Evolutionary conservation across 2,888 invertebrate species (phyloP), one percentile per base, ranked within the genome.

Genomic region (Lissocephala sabroskyi): DNA sequence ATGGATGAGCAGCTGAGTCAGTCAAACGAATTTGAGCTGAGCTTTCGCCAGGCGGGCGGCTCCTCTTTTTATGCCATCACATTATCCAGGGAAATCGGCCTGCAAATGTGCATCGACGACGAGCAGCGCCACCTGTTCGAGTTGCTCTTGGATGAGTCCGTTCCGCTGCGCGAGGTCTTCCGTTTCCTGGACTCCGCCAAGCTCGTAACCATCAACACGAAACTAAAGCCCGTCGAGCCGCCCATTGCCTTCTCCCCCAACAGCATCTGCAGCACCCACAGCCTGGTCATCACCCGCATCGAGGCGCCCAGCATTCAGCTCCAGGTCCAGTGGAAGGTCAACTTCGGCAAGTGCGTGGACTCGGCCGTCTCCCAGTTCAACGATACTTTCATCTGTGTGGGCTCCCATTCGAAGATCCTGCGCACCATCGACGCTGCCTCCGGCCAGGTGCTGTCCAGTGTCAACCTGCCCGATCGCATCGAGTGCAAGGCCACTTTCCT

Each of bases 331-430:
- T 80, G 80, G 80, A 75, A 62, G 18, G 47, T 59, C 1, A 59
- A 79, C 50, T 65, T 79, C 4, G 52, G 87, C 32, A 95, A 94
- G 84, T 96, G 96, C 85, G 89, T 96, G 7, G 95, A 96, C 86
- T 91, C 93, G 6, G 88, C 93, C 10, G 92, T 94, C 14, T 85
- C 87, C 42, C 87, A 87, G 62, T 82, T 79, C 63, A 65, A 79
- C 26, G 71, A 66, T 4, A 84, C 55, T 2, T 65, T 84, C 45
- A 85, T 88, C 3, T 86, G 87, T 29, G 87, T 91, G 51, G 92
- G 92, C 4, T 90, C 91, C 41, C 96, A 95, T 84, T 92, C 95
- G 0, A 90, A 92, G 37, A 85, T 87, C 56, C 86, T 95, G 50
- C 84, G 86, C 17, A 88, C 91, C 16, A 71, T 92, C 28, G 85